These are phyloP conservation scores for Dicentrarchus labrax DNA, from an alignment of 2,113 vertebrate genomes.

Conservation along the genomic window DNA sequence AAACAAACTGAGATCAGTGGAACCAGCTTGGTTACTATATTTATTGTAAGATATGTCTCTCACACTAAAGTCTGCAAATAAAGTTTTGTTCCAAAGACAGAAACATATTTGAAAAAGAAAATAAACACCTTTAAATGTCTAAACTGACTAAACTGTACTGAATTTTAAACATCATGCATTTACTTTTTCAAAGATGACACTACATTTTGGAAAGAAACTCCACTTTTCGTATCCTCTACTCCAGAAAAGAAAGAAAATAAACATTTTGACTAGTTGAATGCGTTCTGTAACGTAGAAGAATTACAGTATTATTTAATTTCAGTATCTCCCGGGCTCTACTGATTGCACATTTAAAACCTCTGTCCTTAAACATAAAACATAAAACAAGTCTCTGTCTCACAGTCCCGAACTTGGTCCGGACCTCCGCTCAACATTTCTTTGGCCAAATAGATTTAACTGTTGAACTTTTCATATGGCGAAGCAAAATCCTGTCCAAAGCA, in stretches of 20 bases:
- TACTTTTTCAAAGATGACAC: slow-evolving; percentile 6
- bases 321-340: slow-evolving; percentile 20
- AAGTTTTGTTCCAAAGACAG: slow-evolving; percentile 14
- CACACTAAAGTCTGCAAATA: slow-evolving; percentile 12
- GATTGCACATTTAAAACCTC: slow-evolving; percentile 64
- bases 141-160: background rate
- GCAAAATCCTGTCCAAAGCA: background rate
- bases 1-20: slow-evolving; percentile 15
- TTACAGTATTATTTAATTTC: slow-evolving; percentile 17
- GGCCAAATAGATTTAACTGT: slow-evolving; percentile 39
- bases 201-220: slow-evolving; percentile 15
- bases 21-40: slow-evolving; percentile 10
- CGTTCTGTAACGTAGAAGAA: slow-evolving; percentile 26
- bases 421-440: slow-evolving; percentile 37
- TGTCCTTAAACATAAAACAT: slow-evolving; percentile 10
- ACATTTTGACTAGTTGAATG: slow-evolving; percentile 17
- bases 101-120: slow-evolving; percentile 21
- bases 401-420: background rate
- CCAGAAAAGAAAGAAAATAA: slow-evolving; percentile 10
- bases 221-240: background rate
- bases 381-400: background rate
- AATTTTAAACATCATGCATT: slow-evolving; percentile 6
- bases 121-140: background rate
- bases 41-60: slow-evolving; percentile 4
- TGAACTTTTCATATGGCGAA: no score